Evolutionary conservation across 2,797 vertebrate genomes (phyloP).

Genomic region (Peromyscus melanophrys): DNA sequence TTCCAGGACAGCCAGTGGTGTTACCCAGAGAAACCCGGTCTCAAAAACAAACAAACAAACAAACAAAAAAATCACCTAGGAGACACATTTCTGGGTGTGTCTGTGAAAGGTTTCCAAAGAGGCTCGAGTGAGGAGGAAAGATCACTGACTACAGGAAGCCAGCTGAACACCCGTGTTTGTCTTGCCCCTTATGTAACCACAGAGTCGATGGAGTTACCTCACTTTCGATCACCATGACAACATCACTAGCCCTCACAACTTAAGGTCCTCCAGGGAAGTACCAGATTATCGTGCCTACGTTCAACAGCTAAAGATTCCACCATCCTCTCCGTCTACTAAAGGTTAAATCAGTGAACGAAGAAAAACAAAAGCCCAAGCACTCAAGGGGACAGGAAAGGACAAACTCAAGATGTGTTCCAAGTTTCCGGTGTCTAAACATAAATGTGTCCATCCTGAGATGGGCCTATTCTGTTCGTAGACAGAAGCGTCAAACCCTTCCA

Average conservation of each 20-base stretch:
- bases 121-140: not conserved
- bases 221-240: not conserved
- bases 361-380: not conserved
- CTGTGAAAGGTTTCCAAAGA: not conserved
- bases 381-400: not conserved
- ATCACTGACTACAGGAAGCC: not conserved
- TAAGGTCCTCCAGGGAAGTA: not conserved
- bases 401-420: conserved; percentile 33
- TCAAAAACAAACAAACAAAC: not conserved
- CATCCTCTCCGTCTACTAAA: not conserved
- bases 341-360: not conserved
- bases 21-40: not conserved
- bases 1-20: not conserved
- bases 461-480: not conserved
- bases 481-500: not conserved
- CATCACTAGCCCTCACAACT: not conserved
- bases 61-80: not conserved
- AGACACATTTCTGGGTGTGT: not conserved
- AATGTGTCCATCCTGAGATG: not conserved
- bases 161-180: not conserved
- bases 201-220: not conserved
- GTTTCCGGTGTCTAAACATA: conserved; percentile 2
- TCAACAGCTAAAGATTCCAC: not conserved
- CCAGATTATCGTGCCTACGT: not conserved
- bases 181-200: not conserved